Evolutionary conservation across 2,888 invertebrate genomes (phyloP).

Genomic region (Tyria jacobaeae): DNA sequence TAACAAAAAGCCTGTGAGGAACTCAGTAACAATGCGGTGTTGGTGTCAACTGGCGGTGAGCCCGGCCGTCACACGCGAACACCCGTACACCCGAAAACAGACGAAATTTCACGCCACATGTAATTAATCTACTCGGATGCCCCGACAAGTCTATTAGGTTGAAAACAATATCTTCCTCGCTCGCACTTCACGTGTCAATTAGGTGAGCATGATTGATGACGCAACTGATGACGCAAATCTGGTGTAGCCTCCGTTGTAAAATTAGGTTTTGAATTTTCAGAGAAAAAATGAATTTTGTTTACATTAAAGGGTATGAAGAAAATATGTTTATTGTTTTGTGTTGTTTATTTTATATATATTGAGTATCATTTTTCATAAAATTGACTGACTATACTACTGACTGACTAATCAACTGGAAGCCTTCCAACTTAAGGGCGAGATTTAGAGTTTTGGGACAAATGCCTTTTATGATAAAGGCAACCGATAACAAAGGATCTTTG

Average conservation of each 20-base stretch:
- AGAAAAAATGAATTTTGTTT: slow-evolving; percentile 10
- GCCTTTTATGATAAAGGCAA: no score
- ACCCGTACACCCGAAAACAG: slow-evolving; percentile 32
- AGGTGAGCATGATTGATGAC: slow-evolving; percentile 69
- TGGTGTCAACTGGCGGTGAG: slow-evolving; percentile 56
- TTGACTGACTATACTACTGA: no score
- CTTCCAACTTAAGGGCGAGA: no score
- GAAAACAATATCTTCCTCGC: slow-evolving; percentile 68
- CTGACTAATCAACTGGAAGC: no score
- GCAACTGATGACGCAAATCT: slow-evolving; percentile 50
- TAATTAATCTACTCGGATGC: slow-evolving; percentile 71
- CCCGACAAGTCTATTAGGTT: slow-evolving; percentile 72
- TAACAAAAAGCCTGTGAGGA: slow-evolving; percentile 58
- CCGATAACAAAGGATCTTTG: no score
- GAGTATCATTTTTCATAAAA: no score
- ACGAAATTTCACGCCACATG: slow-evolving; percentile 55
- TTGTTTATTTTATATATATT: background rate
- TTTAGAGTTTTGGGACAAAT: no score
- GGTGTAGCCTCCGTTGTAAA: slow-evolving; percentile 39
- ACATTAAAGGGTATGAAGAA: slow-evolving; percentile 1
- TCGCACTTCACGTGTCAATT: slow-evolving; percentile 67
- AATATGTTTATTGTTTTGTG: background rate
- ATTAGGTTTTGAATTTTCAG: slow-evolving; percentile 47
- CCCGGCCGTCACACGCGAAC: slow-evolving; percentile 30
- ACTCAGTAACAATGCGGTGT: slow-evolving; percentile 72